Evolutionary conservation across 2,797 vertebrate species (phyloP), one percentile per base, ranked within the genome.

Genomic region (Smutsia temminckii): DNA sequence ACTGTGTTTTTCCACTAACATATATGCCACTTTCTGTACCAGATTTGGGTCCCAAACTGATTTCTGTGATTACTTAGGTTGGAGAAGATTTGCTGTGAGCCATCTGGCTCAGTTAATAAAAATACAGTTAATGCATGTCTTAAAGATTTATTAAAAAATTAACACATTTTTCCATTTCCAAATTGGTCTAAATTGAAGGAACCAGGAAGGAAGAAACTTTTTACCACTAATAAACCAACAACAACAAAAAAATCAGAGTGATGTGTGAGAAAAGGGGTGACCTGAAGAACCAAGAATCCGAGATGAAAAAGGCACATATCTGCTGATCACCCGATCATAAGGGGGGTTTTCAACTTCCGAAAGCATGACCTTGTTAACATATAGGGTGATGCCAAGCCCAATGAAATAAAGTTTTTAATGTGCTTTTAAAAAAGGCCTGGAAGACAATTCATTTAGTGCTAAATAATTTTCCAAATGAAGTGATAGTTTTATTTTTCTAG

Each of bases 91-190:
- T 66, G 71, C 95, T 95, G 91, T 83, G 89, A 96, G 95, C 97
- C 97, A 97, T 97, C 97, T 98, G 97, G 97, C 92, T 96, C 69
- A 51, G 95, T 96, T 97, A 97, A 96, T 96, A 96, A 97, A 97
- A 98, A 96, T 88, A 96, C 75, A 96, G 91, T 93, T 93, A 93
- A 96, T 94, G 91, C 71, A 6, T 95, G 96, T 84, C 95, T 95
- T 97, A 96, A 95, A 96, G 85, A 77, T 71, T 92, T 96, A 97
- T 95, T 96, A 93, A 98, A 97, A 96, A 97, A 94, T 96, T 97
- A 97, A 96, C 89, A 96, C 59, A 93, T 51, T 95, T 97, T 95
- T 96, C 91, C 92, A 94, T 93, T 97, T 95, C 93, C 89, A 96
- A 97, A 93, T 84, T 95, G 84, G 57, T 96, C 72, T 93, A 93